Evolutionary conservation across 2,888 invertebrate genomes (phyloP).

Genomic region (Gonocerus acuteangulatus): DNA sequence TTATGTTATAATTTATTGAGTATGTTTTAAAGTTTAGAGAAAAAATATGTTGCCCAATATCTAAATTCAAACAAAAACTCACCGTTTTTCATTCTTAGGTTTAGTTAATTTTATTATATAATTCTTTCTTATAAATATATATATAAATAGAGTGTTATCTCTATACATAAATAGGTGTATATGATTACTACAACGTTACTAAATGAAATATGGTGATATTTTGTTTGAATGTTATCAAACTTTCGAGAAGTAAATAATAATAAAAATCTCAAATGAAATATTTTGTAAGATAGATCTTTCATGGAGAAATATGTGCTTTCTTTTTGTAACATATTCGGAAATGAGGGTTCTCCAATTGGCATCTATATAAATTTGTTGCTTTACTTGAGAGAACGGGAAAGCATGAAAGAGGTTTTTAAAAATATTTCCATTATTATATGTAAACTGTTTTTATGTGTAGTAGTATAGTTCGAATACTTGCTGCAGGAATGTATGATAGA

Average conservation of each 20-base stretch:
- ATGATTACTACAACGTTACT: slow-evolving; percentile 26
- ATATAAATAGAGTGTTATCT: slow-evolving; percentile 2
- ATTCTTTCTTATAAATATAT: slow-evolving; percentile 19
- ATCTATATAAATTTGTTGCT: slow-evolving; percentile 13
- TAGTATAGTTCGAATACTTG: slow-evolving; percentile 28
- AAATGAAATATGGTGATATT: slow-evolving; percentile 31
- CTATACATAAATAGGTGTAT: neutral
- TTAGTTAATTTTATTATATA: slow-evolving; percentile 19
- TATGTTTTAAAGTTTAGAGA: slow-evolving; percentile 10
- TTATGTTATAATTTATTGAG: slow-evolving; percentile 2
- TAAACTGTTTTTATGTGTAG: slow-evolving; percentile 34
- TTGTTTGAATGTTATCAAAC: slow-evolving; percentile 29
- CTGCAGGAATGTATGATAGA: slow-evolving; percentile 27
- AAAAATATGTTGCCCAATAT: slow-evolving; percentile 6
- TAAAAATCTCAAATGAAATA: slow-evolving; percentile 20
- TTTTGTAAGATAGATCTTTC: slow-evolving; percentile 32
- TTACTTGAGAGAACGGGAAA: slow-evolving; percentile 3
- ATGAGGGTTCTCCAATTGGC: slow-evolving; percentile 8
- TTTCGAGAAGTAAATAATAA: slow-evolving; percentile 3
- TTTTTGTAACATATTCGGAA: slow-evolving; percentile 18
- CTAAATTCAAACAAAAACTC: slow-evolving; percentile 28
- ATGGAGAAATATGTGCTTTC: slow-evolving; percentile 21
- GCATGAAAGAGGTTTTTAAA: slow-evolving; percentile 16
- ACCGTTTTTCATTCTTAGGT: slow-evolving; percentile 29
- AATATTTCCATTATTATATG: slow-evolving; percentile 26